Evolutionary conservation across 1,140 invertebrate genomes (phyloP).

Genomic region (Argopecten irradians): DNA sequence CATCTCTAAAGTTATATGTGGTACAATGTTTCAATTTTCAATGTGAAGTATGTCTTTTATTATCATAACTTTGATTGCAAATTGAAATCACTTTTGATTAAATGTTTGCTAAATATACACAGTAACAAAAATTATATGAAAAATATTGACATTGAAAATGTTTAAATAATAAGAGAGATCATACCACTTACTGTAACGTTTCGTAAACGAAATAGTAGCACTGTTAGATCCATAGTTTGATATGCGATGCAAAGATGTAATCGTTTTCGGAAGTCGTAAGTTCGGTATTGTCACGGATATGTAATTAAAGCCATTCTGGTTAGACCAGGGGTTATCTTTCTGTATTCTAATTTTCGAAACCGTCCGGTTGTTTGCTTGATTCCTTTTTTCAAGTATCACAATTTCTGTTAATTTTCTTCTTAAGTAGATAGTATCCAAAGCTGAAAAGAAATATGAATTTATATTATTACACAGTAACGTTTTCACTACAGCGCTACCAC

Average conservation of each 20-base stretch:
- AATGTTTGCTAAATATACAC: too few relatives aligned
- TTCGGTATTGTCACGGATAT: neutral
- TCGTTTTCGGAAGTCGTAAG: neutral
- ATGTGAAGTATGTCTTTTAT: too few relatives aligned
- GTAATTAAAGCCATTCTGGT: neutral
- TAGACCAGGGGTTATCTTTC: neutral
- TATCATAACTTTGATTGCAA: too few relatives aligned
- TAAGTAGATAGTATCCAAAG: neutral
- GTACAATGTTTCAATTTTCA: too few relatives aligned
- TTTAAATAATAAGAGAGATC: too few relatives aligned
- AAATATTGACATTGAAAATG: too few relatives aligned
- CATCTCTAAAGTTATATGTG: too few relatives aligned
- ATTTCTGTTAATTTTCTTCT: neutral
- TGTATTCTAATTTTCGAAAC: neutral
- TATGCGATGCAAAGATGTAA: neutral
- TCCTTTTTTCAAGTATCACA: neutral
- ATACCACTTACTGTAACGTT: neutral
- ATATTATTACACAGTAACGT: too few relatives aligned
- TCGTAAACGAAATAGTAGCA: neutral
- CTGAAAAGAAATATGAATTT: neutral
- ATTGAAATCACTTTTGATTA: too few relatives aligned
- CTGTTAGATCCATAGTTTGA: neutral
- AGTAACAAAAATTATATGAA: too few relatives aligned
- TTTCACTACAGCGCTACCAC: too few relatives aligned
- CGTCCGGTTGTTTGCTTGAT: neutral